These are phyloP conservation scores for Paramormyrops kingsleyae DNA, from an alignment of 2,113 vertebrate genomes.

Conservation along the genomic window DNA sequence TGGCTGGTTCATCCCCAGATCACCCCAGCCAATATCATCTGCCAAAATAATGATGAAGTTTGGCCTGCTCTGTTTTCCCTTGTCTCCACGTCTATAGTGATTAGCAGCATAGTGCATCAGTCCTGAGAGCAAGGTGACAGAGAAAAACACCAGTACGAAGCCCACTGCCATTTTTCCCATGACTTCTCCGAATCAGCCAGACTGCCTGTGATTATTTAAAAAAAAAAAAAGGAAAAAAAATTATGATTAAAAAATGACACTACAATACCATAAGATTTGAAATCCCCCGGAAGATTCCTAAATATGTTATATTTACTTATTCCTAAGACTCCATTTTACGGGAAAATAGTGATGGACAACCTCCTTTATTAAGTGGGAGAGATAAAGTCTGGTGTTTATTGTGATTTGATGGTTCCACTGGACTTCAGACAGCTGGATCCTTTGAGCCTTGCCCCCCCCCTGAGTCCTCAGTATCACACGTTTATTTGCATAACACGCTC, in stretches of 20 bases:
- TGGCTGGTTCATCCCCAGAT: slow-evolving; percentile 76
- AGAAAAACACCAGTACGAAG: slow-evolving; percentile 33
- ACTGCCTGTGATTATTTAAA: neutral
- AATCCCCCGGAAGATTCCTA: neutral
- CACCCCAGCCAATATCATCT: slow-evolving; percentile 93
- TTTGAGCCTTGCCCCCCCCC: neutral
- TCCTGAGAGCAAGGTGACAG: slow-evolving; percentile 42
- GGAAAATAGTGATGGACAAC: neutral
- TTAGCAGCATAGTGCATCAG: slow-evolving; percentile 44
- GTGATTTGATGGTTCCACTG: neutral
- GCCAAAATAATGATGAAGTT: slow-evolving; percentile 88
- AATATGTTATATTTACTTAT: neutral
- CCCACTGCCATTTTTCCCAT: slow-evolving; percentile 50
- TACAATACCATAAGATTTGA: neutral
- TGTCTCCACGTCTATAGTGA: slow-evolving; percentile 11
- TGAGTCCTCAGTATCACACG: neutral
- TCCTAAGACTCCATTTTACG: neutral
- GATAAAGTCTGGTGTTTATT: neutral
- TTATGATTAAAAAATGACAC: neutral
- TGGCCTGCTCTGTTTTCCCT: slow-evolving; percentile 45
- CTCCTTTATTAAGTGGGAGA: neutral
- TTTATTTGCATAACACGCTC: slow-evolving; percentile 23
- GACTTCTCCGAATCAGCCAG: slow-evolving; percentile 26
- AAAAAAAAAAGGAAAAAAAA: neutral
- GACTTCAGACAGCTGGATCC: neutral